These are phyloP conservation scores for Drosophila triauraria DNA, from an alignment of 1,140 invertebrate species.

Conservation along the genomic window DNA sequence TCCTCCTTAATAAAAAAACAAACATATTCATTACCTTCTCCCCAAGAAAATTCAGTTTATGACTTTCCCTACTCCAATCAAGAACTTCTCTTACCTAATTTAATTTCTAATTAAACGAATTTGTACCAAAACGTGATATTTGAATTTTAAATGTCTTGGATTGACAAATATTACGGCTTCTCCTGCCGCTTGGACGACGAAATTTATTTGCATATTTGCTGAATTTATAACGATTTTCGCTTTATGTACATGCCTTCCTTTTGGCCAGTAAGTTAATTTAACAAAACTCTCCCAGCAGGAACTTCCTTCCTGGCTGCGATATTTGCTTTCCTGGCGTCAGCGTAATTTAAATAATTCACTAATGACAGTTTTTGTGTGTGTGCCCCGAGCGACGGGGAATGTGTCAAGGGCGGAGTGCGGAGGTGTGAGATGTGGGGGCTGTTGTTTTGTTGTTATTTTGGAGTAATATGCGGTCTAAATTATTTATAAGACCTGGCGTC, in stretches of 20 bases:
- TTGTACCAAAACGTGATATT: conserved; percentile 11
- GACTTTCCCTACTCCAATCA: background rate
- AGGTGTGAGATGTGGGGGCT: background rate
- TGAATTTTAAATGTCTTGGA: conserved; percentile 7
- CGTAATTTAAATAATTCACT: conserved; percentile 73
- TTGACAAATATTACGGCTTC: conserved; percentile 15
- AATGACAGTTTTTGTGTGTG: conserved; percentile 55
- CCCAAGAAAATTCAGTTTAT: background rate
- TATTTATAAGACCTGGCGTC: conserved; percentile 68
- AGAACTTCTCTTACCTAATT: background rate
- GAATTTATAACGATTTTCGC: conserved; percentile 30
- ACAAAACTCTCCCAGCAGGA: conserved; percentile 47
- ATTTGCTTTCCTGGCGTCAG: conserved; percentile 43
- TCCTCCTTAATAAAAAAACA: background rate
- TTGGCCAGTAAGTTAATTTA: conserved; percentile 60
- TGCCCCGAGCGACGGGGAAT: background rate
- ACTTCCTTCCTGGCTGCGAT: conserved; percentile 43
- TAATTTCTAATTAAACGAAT: conserved; percentile 17
- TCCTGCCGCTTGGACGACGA: conserved; percentile 77
- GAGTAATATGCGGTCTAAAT: conserved; percentile 69
- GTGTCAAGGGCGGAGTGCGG: conserved; percentile 26
- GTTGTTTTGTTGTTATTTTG: conserved; percentile 48
- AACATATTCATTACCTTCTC: no score
- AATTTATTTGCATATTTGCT: conserved; percentile 26
- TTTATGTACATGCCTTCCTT: conserved; percentile 12